These are phyloP conservation scores for Eudemis profundana DNA, from an alignment of 2,888 invertebrate genomes.

Conservation along the genomic window DNA sequence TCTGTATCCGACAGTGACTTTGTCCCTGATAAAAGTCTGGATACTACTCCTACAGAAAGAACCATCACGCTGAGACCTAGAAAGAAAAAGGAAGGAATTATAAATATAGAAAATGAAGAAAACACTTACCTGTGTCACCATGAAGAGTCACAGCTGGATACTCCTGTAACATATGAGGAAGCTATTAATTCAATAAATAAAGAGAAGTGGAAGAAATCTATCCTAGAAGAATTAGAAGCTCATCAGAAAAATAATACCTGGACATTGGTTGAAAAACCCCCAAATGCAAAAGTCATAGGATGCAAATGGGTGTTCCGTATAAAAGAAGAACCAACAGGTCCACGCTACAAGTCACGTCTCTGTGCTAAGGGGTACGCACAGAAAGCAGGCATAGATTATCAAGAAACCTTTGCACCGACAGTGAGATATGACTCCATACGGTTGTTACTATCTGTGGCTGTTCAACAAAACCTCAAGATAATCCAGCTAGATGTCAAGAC, in stretches of 20 bases:
- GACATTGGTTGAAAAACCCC: constrained; percentile 45
- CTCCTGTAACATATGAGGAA: constrained; percentile 19
- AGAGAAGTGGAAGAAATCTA: not conserved
- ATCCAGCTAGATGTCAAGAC: not conserved
- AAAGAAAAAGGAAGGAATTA: constrained; percentile 16
- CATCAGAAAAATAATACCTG: constrained; percentile 43
- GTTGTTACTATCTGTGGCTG: constrained; percentile 21
- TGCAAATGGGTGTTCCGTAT: constrained; percentile 50
- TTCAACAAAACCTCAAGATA: not conserved
- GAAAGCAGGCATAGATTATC: constrained; percentile 40
- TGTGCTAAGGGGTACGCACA: constrained; percentile 50
- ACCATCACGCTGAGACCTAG: constrained; percentile 4
- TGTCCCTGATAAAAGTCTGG: not conserved
- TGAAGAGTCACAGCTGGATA: no score
- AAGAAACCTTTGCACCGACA: constrained; percentile 47
- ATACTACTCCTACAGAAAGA: not conserved
- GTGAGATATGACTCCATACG: constrained; percentile 48
- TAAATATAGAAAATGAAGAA: no score
- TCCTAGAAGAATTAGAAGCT: constrained; percentile 4
- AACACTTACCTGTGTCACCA: not conserved
- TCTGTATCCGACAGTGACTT: not conserved
- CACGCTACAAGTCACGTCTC: constrained; percentile 48
- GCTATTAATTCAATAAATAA: not conserved
- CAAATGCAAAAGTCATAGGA: constrained; percentile 38
- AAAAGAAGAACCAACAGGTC: constrained; percentile 48